phyloP scores from a whole-genome alignment of 2,797 vertebrate genomes.

The Malurus leucopterus region DNA sequence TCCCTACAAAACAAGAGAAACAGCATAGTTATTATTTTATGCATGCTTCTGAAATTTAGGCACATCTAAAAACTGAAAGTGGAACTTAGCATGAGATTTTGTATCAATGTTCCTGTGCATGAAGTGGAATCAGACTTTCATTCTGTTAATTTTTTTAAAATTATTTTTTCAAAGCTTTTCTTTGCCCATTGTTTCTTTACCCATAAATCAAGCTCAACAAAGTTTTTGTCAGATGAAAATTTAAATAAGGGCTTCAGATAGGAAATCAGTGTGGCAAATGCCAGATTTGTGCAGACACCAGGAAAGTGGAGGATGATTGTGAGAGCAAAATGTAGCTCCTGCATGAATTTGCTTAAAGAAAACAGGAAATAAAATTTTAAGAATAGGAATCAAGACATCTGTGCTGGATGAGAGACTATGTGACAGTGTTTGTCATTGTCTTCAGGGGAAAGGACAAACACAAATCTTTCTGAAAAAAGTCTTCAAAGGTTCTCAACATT shows the following conservation, averaged over 20 bases:
- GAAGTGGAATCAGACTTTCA: background rate
- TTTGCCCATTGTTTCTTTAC: background rate
- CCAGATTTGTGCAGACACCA: background rate
- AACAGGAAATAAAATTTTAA: background rate
- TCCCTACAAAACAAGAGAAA: background rate
- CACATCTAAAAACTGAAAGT: background rate
- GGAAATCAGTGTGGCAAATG: background rate
- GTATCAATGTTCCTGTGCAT: background rate
- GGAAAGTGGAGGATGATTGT: background rate
- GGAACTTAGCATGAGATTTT: background rate
- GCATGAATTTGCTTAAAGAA: background rate
- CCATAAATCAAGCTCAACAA: background rate
- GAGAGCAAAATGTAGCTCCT: background rate
- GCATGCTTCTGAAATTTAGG: background rate
- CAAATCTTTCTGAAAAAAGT: background rate
- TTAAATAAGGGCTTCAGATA: background rate
- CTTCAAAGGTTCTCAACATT: background rate
- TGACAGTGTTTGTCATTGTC: background rate
- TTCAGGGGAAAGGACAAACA: background rate
- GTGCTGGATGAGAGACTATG: background rate
- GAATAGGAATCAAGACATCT: background rate
- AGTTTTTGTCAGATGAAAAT: background rate
- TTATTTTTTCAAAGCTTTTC: slow-evolving; percentile 16
- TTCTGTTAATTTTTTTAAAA: background rate
- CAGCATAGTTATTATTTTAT: background rate